phyloP scores from a whole-genome alignment of 2,888 invertebrate genomes.

The Orthosia gothica region DNA sequence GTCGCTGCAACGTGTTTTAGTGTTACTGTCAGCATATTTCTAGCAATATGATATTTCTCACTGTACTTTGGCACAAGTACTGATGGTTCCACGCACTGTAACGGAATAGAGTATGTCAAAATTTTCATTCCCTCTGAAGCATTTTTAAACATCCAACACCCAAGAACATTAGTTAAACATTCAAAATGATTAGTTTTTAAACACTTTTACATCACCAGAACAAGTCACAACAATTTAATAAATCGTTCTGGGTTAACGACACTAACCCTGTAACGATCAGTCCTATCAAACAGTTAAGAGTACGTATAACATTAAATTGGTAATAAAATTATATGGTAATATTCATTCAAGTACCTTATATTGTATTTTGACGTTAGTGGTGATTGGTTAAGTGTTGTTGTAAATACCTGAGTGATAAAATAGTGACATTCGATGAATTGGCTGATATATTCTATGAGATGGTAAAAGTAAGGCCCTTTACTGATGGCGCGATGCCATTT shows the following conservation, averaged over 20 bases:
- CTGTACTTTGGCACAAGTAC: no score
- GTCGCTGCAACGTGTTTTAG: neutral
- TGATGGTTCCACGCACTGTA: neutral
- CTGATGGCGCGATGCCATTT: no score
- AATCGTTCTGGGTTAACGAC: conserved; percentile 69
- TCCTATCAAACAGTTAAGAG: conserved; percentile 70
- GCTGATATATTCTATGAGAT: neutral
- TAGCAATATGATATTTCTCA: neutral
- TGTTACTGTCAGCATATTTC: neutral
- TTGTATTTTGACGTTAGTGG: conserved; percentile 26
- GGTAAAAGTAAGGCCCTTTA: no score
- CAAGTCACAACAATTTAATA: conserved; percentile 68
- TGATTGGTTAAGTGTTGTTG: conserved; percentile 35
- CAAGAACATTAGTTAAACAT: neutral
- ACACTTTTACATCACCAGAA: conserved; percentile 48
- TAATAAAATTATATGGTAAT: conserved; percentile 75
- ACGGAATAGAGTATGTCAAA: no score
- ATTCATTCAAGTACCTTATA: conserved; percentile 62
- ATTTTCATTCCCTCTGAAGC: no score
- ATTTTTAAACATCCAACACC: neutral
- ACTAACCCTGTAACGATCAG: conserved; percentile 72
- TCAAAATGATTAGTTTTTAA: conserved; percentile 61
- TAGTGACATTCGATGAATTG: neutral
- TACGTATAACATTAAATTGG: conserved; percentile 71
- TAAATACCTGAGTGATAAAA: conserved; percentile 8